Base-by-base conservation (phyloP, 1,140 invertebrate genomes). In the Anthonomus grandis region DNA sequence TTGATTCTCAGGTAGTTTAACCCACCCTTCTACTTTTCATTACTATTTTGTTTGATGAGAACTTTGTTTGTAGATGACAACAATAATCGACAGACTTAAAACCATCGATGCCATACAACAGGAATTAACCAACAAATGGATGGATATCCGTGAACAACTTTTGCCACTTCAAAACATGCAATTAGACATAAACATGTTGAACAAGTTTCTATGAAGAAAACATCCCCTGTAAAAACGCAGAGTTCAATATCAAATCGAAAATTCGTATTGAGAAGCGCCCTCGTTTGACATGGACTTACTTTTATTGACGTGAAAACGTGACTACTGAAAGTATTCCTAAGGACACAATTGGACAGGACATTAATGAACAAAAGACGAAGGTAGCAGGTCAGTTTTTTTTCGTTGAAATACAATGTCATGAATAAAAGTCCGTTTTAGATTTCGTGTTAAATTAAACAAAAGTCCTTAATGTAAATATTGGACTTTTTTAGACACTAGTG, bases 221-320 rank as follows among this genome's bases (percentile, higher is more conserved):
- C 15, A 74, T 81, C 49, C 79, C 80, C 50, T 62, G 60, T 23
- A 59, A 60, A 45, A 79, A 84, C 62, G 81, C 82, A 64, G 65
- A 78, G 51, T 71, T 74, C 52, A 79, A 83, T 54, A 64, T 84
- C 10, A 77, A 78, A 64, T 77, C 81, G 62, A 83, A 86, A 65
- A 68, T 86, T 49, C 18, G 83, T 86, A 37, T 80, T 89, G 63
- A 80, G 83, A 64, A 80, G 82, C 62, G 70, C 72, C 8, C 55
- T 74, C 3, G 60, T 65, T 0, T 65, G 70, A 46, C 74, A 78
- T 37, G n/a, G n/a, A n/a, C n/a, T n/a, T n/a, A n/a, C n/a, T n/a
- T n/a, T n/a, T n/a, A n/a, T n/a, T n/a, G n/a, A n/a, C n/a, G n/a
- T n/a, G n/a, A n/a, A n/a, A n/a, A n/a, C n/a, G n/a, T n/a, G n/a